Percentiles rank a stretch among this genome's conserved stretches.
phyloP scores from a whole-genome alignment of 2,797 vertebrate species.

The Parotocinclus haroldoi region DNA sequence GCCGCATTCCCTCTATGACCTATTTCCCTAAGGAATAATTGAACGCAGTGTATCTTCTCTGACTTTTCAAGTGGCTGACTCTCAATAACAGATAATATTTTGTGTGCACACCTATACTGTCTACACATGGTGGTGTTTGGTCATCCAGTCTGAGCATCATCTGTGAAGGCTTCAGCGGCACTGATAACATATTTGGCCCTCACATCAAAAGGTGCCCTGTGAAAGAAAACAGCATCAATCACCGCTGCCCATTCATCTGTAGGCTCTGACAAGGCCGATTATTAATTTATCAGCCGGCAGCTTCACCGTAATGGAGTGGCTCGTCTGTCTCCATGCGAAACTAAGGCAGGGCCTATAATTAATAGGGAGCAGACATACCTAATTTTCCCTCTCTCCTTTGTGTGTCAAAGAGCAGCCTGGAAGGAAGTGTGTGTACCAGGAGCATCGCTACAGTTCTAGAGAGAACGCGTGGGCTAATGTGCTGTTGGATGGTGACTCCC shows the following conservation, averaged over 20 bases:
- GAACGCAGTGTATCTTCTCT: no score
- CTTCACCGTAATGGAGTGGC: constrained; percentile 73
- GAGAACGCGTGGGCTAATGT: constrained; percentile 71
- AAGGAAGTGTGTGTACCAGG: constrained; percentile 57
- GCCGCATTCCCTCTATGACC: no score
- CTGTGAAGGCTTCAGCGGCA: constrained; percentile 90
- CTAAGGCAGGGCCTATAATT: constrained; percentile 79
- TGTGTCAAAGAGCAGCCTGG: constrained; percentile 71
- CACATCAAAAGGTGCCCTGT: constrained; percentile 90
- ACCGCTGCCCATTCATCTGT: constrained; percentile 77
- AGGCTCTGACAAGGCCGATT: constrained; percentile 75
- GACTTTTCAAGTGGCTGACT: no score
- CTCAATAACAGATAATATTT: no score
- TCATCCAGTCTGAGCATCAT: constrained; percentile 64
- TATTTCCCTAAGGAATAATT: no score
- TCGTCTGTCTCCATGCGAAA: constrained; percentile 75
- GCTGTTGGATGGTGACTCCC: constrained; percentile 63
- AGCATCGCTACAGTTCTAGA: constrained; percentile 60
- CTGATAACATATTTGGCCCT: constrained; percentile 97
- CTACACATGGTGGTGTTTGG: no score
- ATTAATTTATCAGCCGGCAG: constrained; percentile 83
- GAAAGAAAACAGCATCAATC: constrained; percentile 90
- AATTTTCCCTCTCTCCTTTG: constrained; percentile 77
- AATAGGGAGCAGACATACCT: constrained; percentile 83
- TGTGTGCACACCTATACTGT: no score